Percentiles rank a stretch among this genome's conserved stretches.
phyloP scores from a whole-genome alignment of 2,113 vertebrate genomes.

The Pandion haliaetus region DNA sequence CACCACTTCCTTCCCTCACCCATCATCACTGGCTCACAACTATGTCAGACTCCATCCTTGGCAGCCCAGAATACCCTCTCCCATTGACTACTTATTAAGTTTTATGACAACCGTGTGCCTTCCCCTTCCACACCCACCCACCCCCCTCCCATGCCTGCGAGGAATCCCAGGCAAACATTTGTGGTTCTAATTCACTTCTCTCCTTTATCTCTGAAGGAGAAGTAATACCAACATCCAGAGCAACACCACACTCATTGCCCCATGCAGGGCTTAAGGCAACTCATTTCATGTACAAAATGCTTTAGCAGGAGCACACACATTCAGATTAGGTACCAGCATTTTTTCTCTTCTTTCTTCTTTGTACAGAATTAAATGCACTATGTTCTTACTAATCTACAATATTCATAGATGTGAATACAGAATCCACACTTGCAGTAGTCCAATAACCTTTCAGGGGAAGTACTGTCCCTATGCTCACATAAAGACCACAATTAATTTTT shows the following conservation, averaged over 20 bases:
- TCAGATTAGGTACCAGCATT: not conserved
- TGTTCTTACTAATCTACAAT: not conserved
- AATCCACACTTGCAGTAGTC: not conserved
- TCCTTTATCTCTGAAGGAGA: not conserved
- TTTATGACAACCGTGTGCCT: not conserved
- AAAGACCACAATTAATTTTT: not conserved
- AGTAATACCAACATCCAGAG: not conserved
- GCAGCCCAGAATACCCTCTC: not conserved
- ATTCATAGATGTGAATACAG: not conserved
- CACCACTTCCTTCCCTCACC: not conserved
- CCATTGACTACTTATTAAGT: not conserved
- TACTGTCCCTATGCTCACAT: not conserved
- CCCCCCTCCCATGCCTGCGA: accelerated
- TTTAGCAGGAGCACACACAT: not conserved
- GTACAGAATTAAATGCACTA: not conserved
- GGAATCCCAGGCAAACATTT: not conserved
- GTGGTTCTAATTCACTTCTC: not conserved
- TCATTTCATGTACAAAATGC: not conserved
- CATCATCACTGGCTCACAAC: not conserved
- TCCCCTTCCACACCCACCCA: accelerated
- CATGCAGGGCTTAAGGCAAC: not conserved
- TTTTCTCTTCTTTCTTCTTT: not conserved
- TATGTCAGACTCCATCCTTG: not conserved
- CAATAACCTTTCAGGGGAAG: not conserved
- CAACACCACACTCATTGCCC: not conserved